These are phyloP conservation scores for Drosophila gaucha DNA, from an alignment of 2,888 invertebrate genomes.

Conservation along the genomic window DNA sequence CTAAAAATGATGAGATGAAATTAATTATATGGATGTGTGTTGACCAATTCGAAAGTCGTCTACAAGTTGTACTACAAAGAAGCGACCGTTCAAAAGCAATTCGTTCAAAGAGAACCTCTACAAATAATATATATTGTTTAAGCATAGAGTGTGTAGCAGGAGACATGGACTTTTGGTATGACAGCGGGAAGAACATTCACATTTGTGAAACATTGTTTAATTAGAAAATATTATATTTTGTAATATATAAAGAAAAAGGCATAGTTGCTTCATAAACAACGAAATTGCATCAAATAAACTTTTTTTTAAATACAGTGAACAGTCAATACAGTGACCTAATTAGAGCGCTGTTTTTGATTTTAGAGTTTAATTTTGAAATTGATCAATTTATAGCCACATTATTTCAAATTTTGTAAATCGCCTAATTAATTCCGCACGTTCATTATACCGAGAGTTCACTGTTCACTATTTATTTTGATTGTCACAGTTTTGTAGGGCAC, in stretches of 20 bases:
- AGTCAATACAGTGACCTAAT: conserved; percentile 16
- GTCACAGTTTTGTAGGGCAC: conserved; percentile 15
- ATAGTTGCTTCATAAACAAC: conserved; percentile 5
- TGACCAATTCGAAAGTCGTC: conserved; percentile 8
- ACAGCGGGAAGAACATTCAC: background rate
- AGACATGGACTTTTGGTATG: background rate
- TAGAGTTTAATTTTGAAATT: background rate
- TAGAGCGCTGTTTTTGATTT: background rate
- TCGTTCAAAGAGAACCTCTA: conserved; percentile 12
- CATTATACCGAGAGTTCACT: conserved; percentile 32
- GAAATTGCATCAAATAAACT: background rate
- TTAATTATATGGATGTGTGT: background rate
- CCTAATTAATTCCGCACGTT: background rate
- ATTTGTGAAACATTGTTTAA: background rate
- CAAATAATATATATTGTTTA: conserved; percentile 8
- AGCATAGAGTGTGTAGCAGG: conserved; percentile 17
- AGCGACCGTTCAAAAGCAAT: conserved; percentile 25
- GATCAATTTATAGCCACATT: background rate
- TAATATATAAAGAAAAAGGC: conserved; percentile 4
- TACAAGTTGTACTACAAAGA: conserved; percentile 20
- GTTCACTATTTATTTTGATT: conserved; percentile 10
- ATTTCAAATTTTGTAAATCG: background rate
- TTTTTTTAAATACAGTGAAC: conserved; percentile 10
- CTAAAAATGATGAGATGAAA: conserved; percentile 15
- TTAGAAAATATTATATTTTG: background rate